Percentiles rank a stretch among this genome's conserved stretches.
Evolutionary conservation across 2,888 invertebrate genomes (phyloP).

Genomic region (Lasioglossum morio): DNA sequence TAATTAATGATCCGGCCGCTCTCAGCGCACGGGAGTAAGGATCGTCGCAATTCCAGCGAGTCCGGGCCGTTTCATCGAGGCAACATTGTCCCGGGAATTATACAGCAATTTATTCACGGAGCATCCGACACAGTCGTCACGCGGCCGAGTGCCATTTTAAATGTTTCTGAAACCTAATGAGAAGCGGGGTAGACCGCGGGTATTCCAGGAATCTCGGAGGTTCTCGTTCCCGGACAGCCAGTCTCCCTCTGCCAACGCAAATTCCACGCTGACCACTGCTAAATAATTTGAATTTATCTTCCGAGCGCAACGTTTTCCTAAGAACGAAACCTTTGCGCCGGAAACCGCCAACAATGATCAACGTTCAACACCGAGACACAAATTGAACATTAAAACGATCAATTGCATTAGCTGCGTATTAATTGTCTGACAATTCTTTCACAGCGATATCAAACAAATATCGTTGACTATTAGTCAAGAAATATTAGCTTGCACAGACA

Average conservation of each 20-base stretch:
- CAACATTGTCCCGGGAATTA: neutral
- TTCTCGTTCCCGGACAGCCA: neutral
- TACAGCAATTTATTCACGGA: constrained; percentile 3
- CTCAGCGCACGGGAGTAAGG: neutral
- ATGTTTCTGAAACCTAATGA: constrained; percentile 19
- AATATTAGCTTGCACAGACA: too few species aligned
- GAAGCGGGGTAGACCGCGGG: neutral
- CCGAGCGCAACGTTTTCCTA: neutral
- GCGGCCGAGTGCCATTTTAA: constrained; percentile 10
- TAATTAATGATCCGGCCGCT: neutral
- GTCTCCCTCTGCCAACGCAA: constrained; percentile 2
- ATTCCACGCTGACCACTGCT: constrained; percentile 12
- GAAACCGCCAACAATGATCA: neutral
- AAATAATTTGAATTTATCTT: constrained; percentile 12
- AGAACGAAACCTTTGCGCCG: neutral
- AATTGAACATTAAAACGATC: rapidly evolving
- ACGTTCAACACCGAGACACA: neutral
- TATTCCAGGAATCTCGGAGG: constrained; percentile 8
- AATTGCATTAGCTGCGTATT: neutral
- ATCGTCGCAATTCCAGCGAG: neutral
- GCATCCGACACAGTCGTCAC: neutral
- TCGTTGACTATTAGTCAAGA: too few species aligned
- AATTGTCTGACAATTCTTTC: neutral
- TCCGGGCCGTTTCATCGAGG: neutral
- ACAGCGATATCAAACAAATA: neutral